A percentile compares a stretch with the other conserved stretches of the same genome.
Evolutionary conservation across 2,888 invertebrate species (phyloP).

Genomic region (Muscina levida): DNA sequence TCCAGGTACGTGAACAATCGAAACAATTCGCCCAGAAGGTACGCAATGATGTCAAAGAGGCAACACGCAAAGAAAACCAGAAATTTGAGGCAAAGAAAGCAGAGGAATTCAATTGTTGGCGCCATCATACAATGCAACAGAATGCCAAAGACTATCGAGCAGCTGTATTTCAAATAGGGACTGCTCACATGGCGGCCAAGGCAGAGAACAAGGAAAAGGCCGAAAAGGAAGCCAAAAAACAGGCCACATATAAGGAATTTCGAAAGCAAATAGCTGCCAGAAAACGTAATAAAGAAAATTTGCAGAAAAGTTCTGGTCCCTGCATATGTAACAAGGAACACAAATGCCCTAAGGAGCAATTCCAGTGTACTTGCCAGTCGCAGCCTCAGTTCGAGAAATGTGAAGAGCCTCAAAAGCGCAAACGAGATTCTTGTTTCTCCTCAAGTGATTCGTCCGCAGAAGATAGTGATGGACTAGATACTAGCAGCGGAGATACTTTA

Average conservation of each 20-base stretch:
- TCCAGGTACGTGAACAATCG: slow-evolving; percentile 83
- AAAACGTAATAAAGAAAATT: slow-evolving; percentile 51
- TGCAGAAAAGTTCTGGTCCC: background rate
- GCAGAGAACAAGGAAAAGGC: slow-evolving; percentile 69
- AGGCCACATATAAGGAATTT: slow-evolving; percentile 50
- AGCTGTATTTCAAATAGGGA: slow-evolving; percentile 75
- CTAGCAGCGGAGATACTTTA: slow-evolving; percentile 40
- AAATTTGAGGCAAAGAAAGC: slow-evolving; percentile 81
- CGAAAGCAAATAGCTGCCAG: slow-evolving; percentile 57
- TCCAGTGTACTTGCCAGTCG: slow-evolving; percentile 39
- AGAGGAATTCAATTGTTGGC: slow-evolving; percentile 80
- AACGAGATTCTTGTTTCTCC: slow-evolving; percentile 40
- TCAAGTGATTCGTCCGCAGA: slow-evolving; percentile 41
- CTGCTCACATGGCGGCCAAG: slow-evolving; percentile 75
- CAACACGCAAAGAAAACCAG: slow-evolving; percentile 81
- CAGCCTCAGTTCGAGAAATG: slow-evolving; percentile 9
- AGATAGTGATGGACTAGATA: slow-evolving; percentile 46
- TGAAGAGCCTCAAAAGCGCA: slow-evolving; percentile 48
- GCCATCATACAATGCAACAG: slow-evolving; percentile 79
- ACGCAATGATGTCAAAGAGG: slow-evolving; percentile 81
- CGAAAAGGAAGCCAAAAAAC: slow-evolving; percentile 32
- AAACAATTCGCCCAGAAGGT: slow-evolving; percentile 82
- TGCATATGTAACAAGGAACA: slow-evolving; percentile 24
- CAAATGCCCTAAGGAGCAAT: slow-evolving; percentile 17
- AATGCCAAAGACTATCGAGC: slow-evolving; percentile 77